Base-by-base conservation (phyloP, 2,797 vertebrate species). In the Phataginus tetradactyla region DNA sequence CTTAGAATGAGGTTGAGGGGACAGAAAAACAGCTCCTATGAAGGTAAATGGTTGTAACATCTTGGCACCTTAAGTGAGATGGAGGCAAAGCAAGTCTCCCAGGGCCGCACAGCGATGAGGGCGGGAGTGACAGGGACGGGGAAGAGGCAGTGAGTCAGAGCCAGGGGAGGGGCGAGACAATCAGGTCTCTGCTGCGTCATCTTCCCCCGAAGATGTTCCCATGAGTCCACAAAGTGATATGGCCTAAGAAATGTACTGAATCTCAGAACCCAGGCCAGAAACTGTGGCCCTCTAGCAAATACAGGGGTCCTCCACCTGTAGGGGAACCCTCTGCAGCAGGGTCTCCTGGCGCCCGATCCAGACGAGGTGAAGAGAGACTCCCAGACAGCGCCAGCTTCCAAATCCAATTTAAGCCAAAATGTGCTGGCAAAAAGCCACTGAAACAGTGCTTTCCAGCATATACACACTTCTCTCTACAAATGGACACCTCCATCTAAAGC, bases 121-220 rank as follows among this genome's bases (percentile, higher is more conserved):
- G 15, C 10, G 12, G n/a, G 13, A 18, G 18, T 0, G 4, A 25
- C 0, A 0, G 55, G 29, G 23, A 25, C 11, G 27, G n/a, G 32
- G 20, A 27, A 89, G 53, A 72, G 2, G 21, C 42, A 45, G 39
- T 6, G 3, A 64, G n/a, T 23, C 5, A 45, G 32, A 42, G 39
- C 49, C 27, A 15, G 77, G 17, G 37, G 55, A 32, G 39, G 39
- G 64, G 42, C n/a, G 32, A 51, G 25, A 55, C 1, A 0, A 13
- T 25, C 34, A 17, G 51, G 37, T 37, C 20, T 69, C 77, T 32
- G 49, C 25, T 55, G 63, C 74, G n/a, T 89, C 20, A 34, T 51
- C 51, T 45, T 20, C 57, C 71, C 20, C 25, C 3, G 63, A 51
- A 37, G 42, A n/a, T 63, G 37, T 29, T 66, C 25, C 25, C 17